phyloP scores from a whole-genome alignment of 2,113 vertebrate genomes.

The Hippoglossus stenolepis region DNA sequence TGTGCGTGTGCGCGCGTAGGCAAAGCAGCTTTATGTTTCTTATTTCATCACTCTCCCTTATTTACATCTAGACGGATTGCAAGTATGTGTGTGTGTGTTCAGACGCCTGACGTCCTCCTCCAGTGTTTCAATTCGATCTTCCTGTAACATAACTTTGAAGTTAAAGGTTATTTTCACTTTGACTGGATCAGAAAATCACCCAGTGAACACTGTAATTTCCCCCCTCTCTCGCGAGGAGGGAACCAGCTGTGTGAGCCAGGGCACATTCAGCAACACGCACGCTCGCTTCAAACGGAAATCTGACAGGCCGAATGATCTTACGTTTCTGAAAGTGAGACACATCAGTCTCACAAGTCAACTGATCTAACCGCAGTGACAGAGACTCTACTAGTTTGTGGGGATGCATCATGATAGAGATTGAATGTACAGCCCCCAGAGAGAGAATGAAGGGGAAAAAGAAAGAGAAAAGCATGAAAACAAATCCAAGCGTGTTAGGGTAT shows the following conservation, averaged over 20 bases:
- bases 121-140: conserved; percentile 65
- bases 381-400: conserved; percentile 52
- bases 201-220: conserved; percentile 72
- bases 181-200: conserved; percentile 73
- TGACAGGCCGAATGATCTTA: conserved; percentile 33
- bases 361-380: conserved; percentile 55
- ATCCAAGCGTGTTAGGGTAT: not conserved
- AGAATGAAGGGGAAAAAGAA: conserved; percentile 21
- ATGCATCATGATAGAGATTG: conserved; percentile 29
- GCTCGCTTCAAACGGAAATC: conserved; percentile 30
- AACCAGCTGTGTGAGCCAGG: conserved; percentile 56
- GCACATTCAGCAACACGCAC: conserved; percentile 32
- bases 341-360: conserved; percentile 54
- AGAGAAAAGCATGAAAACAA: conserved; percentile 14
- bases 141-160: conserved; percentile 76
- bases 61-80: conserved; percentile 23
- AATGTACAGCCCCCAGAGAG: conserved; percentile 28
- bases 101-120: conserved; percentile 55
- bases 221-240: conserved; percentile 44
- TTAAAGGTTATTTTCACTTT: conserved; percentile 75
- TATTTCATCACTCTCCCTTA: conserved; percentile 65
- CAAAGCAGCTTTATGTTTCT: conserved; percentile 36
- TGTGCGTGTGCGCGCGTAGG: not conserved
- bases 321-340: conserved; percentile 64
- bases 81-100: conserved; percentile 23